These are phyloP conservation scores for Amia ocellicauda DNA, from an alignment of 2,113 vertebrate genomes.

Conservation along the genomic window DNA sequence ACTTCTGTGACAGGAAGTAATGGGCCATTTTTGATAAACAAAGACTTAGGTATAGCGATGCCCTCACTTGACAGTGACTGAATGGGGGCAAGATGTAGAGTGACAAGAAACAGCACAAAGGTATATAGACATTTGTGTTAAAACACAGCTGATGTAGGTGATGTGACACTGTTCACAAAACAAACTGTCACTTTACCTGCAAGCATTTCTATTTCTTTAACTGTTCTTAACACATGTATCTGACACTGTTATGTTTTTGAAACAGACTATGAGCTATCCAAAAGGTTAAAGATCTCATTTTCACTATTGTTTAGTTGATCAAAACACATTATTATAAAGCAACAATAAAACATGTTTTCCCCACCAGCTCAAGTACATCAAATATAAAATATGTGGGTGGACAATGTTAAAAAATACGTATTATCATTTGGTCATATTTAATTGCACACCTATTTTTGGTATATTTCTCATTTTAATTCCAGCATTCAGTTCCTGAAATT, in stretches of 20 bases:
- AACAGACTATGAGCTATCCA: neutral
- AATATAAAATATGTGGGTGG: no score
- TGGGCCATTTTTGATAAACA: slow-evolving; percentile 61
- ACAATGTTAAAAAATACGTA: no score
- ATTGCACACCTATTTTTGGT: no score
- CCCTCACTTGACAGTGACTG: slow-evolving; percentile 67
- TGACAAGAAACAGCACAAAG: slow-evolving; percentile 62
- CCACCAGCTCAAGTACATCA: no score
- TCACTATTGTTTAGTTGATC: no score
- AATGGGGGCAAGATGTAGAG: slow-evolving; percentile 63
- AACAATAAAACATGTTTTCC: no score
- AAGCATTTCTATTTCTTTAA: slow-evolving; percentile 17
- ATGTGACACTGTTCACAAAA: slow-evolving; percentile 45
- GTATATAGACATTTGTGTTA: slow-evolving; percentile 41
- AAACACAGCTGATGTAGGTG: slow-evolving; percentile 28
- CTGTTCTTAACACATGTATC: neutral
- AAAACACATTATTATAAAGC: no score
- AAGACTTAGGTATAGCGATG: slow-evolving; percentile 48
- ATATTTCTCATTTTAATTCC: no score
- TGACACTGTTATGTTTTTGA: neutral
- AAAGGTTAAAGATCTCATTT: no score
- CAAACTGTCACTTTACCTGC: slow-evolving; percentile 52
- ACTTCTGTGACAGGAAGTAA: slow-evolving; percentile 57
- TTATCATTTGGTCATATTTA: no score
- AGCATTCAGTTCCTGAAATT: no score